Evolutionary conservation across 2,888 invertebrate species (phyloP).

Genomic region (Cantharis lateralis): DNA sequence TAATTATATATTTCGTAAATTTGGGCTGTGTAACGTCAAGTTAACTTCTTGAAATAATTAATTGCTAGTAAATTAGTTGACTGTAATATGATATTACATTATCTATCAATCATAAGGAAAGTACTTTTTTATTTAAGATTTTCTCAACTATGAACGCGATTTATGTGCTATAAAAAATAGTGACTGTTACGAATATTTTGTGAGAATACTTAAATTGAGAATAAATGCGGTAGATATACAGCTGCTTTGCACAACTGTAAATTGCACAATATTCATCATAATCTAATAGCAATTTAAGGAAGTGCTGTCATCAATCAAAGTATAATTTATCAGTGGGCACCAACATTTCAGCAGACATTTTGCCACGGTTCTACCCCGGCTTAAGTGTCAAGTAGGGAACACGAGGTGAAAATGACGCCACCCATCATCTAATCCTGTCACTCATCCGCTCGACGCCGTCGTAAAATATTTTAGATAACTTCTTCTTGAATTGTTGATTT

Average conservation of each 20-base stretch:
- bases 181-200: conserved; percentile 1
- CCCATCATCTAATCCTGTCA: conserved; percentile 27
- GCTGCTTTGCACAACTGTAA: conserved; percentile 29
- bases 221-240: conserved; percentile 25
- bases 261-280: conserved; percentile 37
- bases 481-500: conserved; percentile 21
- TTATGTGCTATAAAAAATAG: background rate
- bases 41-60: background rate
- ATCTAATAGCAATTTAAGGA: conserved; percentile 41
- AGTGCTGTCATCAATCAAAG: conserved; percentile 42
- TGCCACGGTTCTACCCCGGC: conserved; percentile 25
- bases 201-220: conserved; percentile 18
- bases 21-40: background rate
- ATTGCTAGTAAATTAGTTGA: background rate
- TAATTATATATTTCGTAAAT: background rate
- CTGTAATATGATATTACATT: background rate
- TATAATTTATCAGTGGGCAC: conserved; percentile 39
- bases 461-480: conserved; percentile 26
- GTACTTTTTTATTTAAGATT: background rate
- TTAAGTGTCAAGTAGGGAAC: conserved; percentile 33
- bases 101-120: background rate
- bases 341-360: conserved; percentile 28
- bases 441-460: conserved; percentile 24
- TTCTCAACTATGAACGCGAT: background rate
- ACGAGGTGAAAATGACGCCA: conserved; percentile 30